Conservation (phyloP, 2,113 vertebrate genomes). For the Erythrolamprus reginae region DNA sequence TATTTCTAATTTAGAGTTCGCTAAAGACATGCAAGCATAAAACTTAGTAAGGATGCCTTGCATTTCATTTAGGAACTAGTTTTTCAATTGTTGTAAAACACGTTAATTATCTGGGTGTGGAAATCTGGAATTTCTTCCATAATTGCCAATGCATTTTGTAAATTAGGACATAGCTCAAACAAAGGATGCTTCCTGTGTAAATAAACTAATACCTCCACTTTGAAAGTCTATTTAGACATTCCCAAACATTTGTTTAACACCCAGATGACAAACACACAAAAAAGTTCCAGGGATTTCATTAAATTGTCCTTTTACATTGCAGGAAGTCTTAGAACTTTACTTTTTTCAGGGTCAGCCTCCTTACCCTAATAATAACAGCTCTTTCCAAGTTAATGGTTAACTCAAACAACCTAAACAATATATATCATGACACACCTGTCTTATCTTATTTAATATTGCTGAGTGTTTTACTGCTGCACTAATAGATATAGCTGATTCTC, state of each 20-base stretch:
- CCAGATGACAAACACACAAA: not conserved
- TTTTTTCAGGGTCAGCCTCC: not conserved
- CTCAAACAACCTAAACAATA: not conserved
- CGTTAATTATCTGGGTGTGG: not conserved
- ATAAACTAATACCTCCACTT: not conserved
- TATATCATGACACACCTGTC: not conserved
- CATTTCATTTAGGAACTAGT: conserved; percentile 25
- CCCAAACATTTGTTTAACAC: not conserved
- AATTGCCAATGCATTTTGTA: conserved; percentile 11
- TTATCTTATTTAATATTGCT: not conserved
- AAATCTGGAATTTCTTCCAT: conserved; percentile 1
- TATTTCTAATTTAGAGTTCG: conserved; percentile 4
- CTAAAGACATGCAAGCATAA: not conserved
- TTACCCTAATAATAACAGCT: not conserved
- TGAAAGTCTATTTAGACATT: not conserved
- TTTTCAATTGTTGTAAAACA: conserved; percentile 7
- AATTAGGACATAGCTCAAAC: conserved; percentile 23
- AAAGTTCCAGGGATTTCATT: not conserved
- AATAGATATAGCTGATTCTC: not conserved
- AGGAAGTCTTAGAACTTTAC: not conserved
- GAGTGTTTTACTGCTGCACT: not conserved
- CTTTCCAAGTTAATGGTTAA: not conserved
- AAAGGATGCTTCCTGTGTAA: conserved; percentile 25
- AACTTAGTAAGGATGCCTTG: conserved; percentile 7
- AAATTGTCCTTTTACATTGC: not conserved